Conservation (phyloP, 2,888 invertebrate genomes). For the Yponomeuta evonymella region DNA sequence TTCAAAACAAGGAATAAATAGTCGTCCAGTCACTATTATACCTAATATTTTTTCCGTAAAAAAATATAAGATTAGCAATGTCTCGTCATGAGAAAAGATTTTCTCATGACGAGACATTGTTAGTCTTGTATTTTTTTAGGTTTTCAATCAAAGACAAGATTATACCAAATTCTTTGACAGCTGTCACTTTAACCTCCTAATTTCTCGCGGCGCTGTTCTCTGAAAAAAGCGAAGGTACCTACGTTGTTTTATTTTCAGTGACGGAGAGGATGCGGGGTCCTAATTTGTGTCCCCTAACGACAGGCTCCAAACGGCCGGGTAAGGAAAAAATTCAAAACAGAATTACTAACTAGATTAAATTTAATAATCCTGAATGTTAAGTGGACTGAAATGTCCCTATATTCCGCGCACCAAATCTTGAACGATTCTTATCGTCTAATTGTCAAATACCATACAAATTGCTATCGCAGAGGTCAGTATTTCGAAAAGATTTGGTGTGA, state of each 20-base stretch:
- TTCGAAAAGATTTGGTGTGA: no score
- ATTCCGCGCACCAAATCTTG: no score
- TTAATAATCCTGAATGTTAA: no score
- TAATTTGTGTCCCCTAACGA: background rate
- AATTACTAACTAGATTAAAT: background rate
- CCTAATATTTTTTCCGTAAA: no score
- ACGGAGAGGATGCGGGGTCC: background rate
- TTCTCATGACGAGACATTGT: no score
- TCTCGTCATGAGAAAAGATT: background rate
- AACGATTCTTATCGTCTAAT: no score
- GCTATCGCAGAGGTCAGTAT: no score
- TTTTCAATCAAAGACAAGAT: background rate
- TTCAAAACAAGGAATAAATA: no score
- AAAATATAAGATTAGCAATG: no score
- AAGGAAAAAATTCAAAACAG: background rate
- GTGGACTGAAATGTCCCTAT: no score
- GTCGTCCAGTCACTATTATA: no score
- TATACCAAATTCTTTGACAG: background rate
- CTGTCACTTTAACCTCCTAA: background rate
- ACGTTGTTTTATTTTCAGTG: background rate
- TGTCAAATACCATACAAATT: no score
- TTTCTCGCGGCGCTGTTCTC: background rate
- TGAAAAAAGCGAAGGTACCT: background rate
- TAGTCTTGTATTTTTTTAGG: background rate
- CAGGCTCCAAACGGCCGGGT: background rate